Conservation (phyloP, 2,888 invertebrate genomes). For the Acrobasis suavella region DNA sequence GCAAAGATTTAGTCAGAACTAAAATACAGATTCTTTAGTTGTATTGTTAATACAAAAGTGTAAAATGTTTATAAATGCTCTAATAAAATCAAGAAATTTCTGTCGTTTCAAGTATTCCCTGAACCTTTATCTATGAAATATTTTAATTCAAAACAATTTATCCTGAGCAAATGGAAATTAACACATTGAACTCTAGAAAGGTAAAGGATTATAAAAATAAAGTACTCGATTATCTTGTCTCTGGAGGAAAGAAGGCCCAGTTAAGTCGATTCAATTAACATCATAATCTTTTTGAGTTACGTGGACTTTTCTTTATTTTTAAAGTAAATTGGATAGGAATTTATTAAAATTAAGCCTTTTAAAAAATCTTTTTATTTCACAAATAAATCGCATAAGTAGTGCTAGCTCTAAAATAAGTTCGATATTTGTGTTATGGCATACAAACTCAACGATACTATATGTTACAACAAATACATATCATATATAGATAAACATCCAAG, state of each 20-base stretch:
- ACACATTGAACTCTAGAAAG: slow-evolving; percentile 11
- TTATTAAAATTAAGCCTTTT: neutral
- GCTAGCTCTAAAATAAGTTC: too few species aligned
- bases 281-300: slow-evolving; percentile 42
- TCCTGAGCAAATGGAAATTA: slow-evolving; percentile 11
- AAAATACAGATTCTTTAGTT: neutral
- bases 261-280: slow-evolving; percentile 58
- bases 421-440: too few species aligned
- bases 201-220: slow-evolving; percentile 35
- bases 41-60: too few species aligned
- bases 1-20: neutral
- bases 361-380: too few species aligned
- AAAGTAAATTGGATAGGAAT: neutral
- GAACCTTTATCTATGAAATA: neutral
- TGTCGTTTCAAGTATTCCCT: neutral
- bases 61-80: too few species aligned
- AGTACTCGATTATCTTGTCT: slow-evolving; percentile 36
- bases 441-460: too few species aligned
- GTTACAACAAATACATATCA: too few species aligned
- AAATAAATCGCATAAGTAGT: too few species aligned
- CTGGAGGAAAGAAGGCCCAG: slow-evolving; percentile 37
- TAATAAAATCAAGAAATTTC: neutral
- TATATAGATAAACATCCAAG: too few species aligned
- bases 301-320: neutral
- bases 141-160: slow-evolving; percentile 15